These are phyloP conservation scores for Anadara kagoshimensis DNA, from an alignment of 1,140 invertebrate genomes.

Conservation along the genomic window DNA sequence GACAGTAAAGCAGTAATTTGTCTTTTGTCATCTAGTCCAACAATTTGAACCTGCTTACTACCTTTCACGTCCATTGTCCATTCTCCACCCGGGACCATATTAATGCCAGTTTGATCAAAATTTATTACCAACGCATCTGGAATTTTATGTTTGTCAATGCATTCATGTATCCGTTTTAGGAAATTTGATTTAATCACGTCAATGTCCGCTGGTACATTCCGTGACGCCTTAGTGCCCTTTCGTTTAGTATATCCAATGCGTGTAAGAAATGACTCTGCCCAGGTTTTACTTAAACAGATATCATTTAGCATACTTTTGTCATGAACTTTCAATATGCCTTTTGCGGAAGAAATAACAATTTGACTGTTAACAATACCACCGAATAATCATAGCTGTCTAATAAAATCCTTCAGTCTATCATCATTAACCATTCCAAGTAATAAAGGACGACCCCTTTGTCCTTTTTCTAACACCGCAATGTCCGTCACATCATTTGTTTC, in stretches of 20 bases:
- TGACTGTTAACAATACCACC: no score
- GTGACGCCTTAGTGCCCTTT: constrained; percentile 34
- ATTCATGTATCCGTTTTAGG: background rate
- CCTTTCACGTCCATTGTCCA: constrained; percentile 42
- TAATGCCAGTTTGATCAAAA: constrained; percentile 28
- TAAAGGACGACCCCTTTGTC: no score
- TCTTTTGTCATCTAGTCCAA: constrained; percentile 42
- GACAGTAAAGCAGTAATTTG: constrained; percentile 41
- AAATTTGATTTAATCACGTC: constrained; percentile 26
- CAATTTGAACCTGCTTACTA: constrained; percentile 35
- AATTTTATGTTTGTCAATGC: constrained; percentile 5
- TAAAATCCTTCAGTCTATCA: no score
- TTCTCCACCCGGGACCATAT: constrained; percentile 27
- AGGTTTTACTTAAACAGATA: constrained; percentile 21
- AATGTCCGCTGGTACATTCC: constrained; percentile 35
- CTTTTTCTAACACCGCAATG: no score
- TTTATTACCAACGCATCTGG: constrained; percentile 26
- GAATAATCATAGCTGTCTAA: no score
- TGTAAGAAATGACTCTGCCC: constrained; percentile 25
- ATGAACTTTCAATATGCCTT: no score
- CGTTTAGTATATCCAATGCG: constrained; percentile 30
- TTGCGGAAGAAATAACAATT: no score
- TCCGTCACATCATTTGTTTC: no score
- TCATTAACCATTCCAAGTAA: no score
- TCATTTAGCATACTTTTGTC: no score